Base-by-base conservation (phyloP, 2,888 invertebrate species). In the Lucinisca nassula region DNA sequence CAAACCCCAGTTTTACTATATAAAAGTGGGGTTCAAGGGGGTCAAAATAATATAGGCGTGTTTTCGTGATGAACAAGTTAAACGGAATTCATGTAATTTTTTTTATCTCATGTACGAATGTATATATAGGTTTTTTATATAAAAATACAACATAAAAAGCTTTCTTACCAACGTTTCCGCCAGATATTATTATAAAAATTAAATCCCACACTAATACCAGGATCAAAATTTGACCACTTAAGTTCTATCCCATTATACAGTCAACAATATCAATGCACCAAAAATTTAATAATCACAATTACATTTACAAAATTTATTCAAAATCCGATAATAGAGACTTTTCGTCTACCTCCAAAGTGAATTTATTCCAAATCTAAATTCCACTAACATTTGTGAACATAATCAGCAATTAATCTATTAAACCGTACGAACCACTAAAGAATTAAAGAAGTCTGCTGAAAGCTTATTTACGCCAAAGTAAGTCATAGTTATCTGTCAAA, bases 381-480 rank as follows among this genome's bases (percentile, higher is more conserved):
- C 67, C 67, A 67, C 32, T n/a, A 67, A 67, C 67, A 67, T 67
- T 67, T 67, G 67, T 67, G 32, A 67, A 30, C 30, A 17, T 30
- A 67, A 67, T 67, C 67, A 67, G 24, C 8, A 67, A 35, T 67
- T 67, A 67, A 67, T 67, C 67, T 67, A 30, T 67, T 67, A 67
- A 67, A 67, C 67, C 67, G 35, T 35, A 30, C 35, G 67, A 67
- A 67, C 67, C 67, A 35, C 32, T 67, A 67, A 35, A 30, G 35
- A 61, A 67, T 67, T 67, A 67, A 67, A 67, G 67, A 67, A 67
- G 1, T 32, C 35, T 35, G 67, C 35, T 32, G 67, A 35, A 14
- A 35, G 67, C 35, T 67, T 67, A 67, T 67, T 67, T 67, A 67
- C 67, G 67, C 35, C 8, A 61, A 67, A 67, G 30, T n/a, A 67